Base-by-base conservation (phyloP, 30 jellyfish, hydroid and myxozoan genomes). In the Calvadosia cruxmelitensis region DNA sequence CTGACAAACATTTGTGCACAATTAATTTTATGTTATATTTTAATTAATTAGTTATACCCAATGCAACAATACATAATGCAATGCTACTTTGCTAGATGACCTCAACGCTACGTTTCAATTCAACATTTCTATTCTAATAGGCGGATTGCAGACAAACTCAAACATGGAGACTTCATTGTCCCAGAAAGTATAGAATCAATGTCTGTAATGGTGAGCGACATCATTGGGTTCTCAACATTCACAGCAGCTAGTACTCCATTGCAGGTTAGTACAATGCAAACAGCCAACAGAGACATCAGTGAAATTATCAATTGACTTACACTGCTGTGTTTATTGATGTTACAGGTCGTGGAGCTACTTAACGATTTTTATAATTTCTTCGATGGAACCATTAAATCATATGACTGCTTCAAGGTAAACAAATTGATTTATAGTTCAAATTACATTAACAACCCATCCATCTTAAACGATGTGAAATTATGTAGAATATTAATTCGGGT, bases 371-470 rank as follows among this genome's bases (percentile, higher is more conserved):
- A 78, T 29, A 61, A 64, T 29, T 34, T 31, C 36, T 82, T 82
- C 35, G 94, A 82, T 52, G 29, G 48, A 34, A 33, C 72, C 5
- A 53, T 82, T 3, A 83, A 82, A 24, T 80, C 79, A 16, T 69
- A 73, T 27, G 94, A 82, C n/a, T 82, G 74, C 53, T 82, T 82
- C 77, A 82, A 82, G 83, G 94, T 82, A n/a, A 49, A 42, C 57
- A 5, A 20, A 5, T 5, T 42, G 20, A 42, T 5, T 42, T 42
- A 10, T 5, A 42, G 10, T 5, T 42, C 20, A 42, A 42, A 42
- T 20, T 5, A 42, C 57, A 42, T 42, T n/a, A n/a, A n/a, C n/a
- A n/a, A n/a, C n/a, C n/a, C n/a, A n/a, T n/a, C n/a, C n/a, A n/a
- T n/a, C n/a, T n/a, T n/a, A n/a, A n/a, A n/a, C n/a, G n/a, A n/a